Base-by-base conservation (phyloP, 1,140 invertebrate genomes). In the Ceratina australensis region DNA sequence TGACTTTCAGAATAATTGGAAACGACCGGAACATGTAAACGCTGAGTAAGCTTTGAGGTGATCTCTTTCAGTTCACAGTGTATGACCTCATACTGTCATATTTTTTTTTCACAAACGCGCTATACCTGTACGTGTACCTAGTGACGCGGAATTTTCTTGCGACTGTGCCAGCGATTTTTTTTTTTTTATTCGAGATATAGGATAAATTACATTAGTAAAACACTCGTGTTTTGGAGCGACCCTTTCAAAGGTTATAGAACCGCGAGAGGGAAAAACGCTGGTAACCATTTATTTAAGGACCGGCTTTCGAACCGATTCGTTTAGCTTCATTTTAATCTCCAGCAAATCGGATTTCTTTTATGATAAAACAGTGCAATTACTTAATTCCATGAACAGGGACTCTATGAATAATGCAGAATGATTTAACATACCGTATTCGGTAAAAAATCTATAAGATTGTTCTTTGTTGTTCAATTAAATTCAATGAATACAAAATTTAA, bases 321-420 rank as follows among this genome's bases (percentile, higher is more conserved):
- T 76, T 50, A 26, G 61, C 33, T 61, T 69, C 63, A 50, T 83
- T 82, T 83, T 83, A 83, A 82, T 82, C 65, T 75, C 69, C 54
- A 71, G 60, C 79, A 61, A 54, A 66, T 79, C 80, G 68, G 71
- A 75, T 67, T 66, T 83, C 81, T 75, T 76, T 77, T 63, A 72
- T 65, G 77, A 42, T 8, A 64, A 67, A 77, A 63, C 65, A 72
- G 72, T 81, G 73, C 81, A 84, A 83, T 84, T 84, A 83, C 78
- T 64, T 52, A 54, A 56, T 50, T 33, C 7, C n/a, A 69, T 24
- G 57, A 52, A 50, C 22, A 24, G 28, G 10, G n/a, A 12, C 18
- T n/a, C n/a, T n/a, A n/a, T n/a, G n/a, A n/a, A n/a, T 13, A 7
- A 20, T n/a, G 7, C n/a, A 16, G n/a, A 47, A 49, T 16, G 7